Percentiles rank a stretch among this genome's conserved stretches.
Conservation (phyloP, 1,140 invertebrate species). For the Megalonaias nervosa region DNA sequence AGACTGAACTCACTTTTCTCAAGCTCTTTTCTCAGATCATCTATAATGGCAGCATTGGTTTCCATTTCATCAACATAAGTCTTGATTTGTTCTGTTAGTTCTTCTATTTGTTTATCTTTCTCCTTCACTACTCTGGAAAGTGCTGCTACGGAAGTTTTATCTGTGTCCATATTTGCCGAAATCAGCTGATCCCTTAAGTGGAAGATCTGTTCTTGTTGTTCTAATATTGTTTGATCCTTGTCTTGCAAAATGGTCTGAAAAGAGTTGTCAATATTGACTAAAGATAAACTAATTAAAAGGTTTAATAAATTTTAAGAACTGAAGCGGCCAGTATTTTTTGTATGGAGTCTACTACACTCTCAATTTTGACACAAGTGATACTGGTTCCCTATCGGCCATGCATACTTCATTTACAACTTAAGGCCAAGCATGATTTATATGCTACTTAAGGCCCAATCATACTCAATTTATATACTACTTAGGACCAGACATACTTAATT, state of each 20-base stretch:
- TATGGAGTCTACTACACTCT: too few relatives aligned
- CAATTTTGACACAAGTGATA: too few relatives aligned
- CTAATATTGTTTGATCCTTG: constrained; percentile 79
- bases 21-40: constrained; percentile 73
- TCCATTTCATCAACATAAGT: constrained; percentile 82
- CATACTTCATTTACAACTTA: too few relatives aligned
- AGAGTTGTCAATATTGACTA: neutral
- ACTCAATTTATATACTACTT: too few relatives aligned
- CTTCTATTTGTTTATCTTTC: constrained; percentile 78
- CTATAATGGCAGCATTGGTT: constrained; percentile 75
- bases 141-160: constrained; percentile 69
- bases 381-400: too few relatives aligned
- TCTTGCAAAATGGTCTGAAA: constrained; percentile 72
- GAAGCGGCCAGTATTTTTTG: too few relatives aligned
- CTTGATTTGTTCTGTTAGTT: constrained; percentile 79
- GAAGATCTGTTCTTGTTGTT: constrained; percentile 72
- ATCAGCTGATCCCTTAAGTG: constrained; percentile 70
- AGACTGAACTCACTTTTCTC: constrained; percentile 54
- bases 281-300: too few relatives aligned
- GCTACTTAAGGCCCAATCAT: too few relatives aligned
- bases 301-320: too few relatives aligned
- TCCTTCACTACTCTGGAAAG: constrained; percentile 74
- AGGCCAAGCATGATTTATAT: too few relatives aligned
- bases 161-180: constrained; percentile 69
- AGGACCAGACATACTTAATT: too few relatives aligned